phyloP scores from a whole-genome alignment of 2,888 invertebrate species.

The Gastracanthus pulcherrimus region DNA sequence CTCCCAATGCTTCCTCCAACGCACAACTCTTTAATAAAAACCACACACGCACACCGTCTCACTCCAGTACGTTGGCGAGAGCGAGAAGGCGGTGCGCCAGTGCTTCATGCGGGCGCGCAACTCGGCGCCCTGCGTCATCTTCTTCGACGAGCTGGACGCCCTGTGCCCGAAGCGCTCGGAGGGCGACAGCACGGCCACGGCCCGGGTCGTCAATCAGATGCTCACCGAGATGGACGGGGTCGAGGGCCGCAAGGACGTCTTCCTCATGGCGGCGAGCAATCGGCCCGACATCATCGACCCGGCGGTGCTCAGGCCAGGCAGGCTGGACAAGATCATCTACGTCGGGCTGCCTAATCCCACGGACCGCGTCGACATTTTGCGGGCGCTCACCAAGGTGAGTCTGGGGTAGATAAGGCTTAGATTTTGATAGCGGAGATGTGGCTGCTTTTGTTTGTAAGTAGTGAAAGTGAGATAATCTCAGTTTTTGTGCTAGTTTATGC shows the following conservation, averaged over 20 bases:
- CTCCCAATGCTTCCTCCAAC: no score
- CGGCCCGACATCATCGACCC: slow-evolving; percentile 98
- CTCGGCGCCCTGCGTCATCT: slow-evolving; percentile 98
- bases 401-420: no score
- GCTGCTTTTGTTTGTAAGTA: no score
- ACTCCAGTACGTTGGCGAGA: slow-evolving; percentile 99
- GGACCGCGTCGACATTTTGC: slow-evolving; percentile 93
- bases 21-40: no score
- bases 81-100: slow-evolving; percentile 97
- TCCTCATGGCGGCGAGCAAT: slow-evolving; percentile 97
- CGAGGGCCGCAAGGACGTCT: slow-evolving; percentile 93
- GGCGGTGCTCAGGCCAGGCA: slow-evolving; percentile 93
- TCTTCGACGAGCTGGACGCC: slow-evolving; percentile 99
- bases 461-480: no score
- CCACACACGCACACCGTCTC: no score
- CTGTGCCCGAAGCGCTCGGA: slow-evolving; percentile 93
- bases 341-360: slow-evolving; percentile 90
- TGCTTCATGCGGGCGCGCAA: slow-evolving; percentile 96
- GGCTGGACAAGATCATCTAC: slow-evolving; percentile 93
- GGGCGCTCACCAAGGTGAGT: slow-evolving; percentile 90
- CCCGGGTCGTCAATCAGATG: slow-evolving; percentile 96
- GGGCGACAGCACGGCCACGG: slow-evolving; percentile 85
- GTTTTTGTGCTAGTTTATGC: no score
- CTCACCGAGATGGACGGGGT: slow-evolving; percentile 99
- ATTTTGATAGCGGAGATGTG: no score